These are phyloP conservation scores for Pyrgilauda ruficollis DNA, from an alignment of 2,113 vertebrate species.

Conservation along the genomic window DNA sequence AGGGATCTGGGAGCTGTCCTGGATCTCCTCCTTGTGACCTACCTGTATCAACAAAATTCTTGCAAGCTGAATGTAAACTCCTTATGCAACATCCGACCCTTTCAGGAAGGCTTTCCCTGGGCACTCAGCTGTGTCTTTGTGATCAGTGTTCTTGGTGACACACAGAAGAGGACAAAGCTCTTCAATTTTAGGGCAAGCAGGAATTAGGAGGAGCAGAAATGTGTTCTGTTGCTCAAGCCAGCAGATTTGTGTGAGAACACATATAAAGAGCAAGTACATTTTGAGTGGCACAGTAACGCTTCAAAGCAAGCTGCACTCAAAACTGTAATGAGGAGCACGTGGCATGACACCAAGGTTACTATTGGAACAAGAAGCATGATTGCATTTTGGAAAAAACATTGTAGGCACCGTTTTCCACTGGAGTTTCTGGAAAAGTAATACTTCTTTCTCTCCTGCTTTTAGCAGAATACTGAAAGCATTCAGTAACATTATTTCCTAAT, in stretches of 20 bases:
- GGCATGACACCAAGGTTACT: neutral
- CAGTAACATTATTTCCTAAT: neutral
- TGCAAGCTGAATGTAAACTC: neutral
- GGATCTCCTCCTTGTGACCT: neutral
- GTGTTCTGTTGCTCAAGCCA: neutral
- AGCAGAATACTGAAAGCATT: neutral
- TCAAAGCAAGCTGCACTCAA: neutral
- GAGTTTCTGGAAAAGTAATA: neutral
- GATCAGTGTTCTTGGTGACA: neutral
- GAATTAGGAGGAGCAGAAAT: neutral
- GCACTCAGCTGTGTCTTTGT: neutral
- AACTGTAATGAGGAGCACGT: neutral
- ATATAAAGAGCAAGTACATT: neutral
- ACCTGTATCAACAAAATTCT: neutral
- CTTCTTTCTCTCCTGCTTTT: neutral
- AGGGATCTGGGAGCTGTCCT: neutral
- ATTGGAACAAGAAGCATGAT: neutral
- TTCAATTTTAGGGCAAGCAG: neutral
- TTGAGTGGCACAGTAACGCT: neutral
- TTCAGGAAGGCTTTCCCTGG: neutral
- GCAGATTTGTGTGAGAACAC: neutral
- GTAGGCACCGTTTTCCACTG: neutral
- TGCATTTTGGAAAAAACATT: neutral
- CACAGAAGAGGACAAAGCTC: neutral
- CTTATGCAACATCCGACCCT: accelerated